phyloP scores from a whole-genome alignment of 2,113 vertebrate genomes.

The Beaufortia kweichowensis region DNA sequence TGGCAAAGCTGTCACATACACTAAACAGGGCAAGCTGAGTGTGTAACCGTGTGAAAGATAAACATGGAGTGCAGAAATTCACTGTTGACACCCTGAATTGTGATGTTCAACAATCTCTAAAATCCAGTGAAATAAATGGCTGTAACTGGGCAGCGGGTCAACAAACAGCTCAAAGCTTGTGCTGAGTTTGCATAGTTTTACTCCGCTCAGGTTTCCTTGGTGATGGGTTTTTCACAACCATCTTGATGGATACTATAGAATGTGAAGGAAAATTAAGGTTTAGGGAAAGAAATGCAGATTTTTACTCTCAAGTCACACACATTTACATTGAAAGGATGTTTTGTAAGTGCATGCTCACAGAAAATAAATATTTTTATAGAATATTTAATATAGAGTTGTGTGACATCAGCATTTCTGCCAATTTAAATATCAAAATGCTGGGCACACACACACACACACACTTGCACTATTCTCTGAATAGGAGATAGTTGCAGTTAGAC shows the following conservation, averaged over 20 bases:
- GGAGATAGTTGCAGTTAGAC: background rate
- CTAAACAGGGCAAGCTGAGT: background rate
- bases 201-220: background rate
- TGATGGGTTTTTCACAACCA: background rate
- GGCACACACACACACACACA: too few species aligned
- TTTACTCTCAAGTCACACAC: background rate
- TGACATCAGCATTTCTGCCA: background rate
- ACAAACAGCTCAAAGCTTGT: slow-evolving; percentile 19
- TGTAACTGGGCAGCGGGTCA: background rate
- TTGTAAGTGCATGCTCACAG: background rate
- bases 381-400: background rate
- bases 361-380: background rate
- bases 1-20: background rate
- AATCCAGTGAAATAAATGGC: background rate
- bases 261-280: background rate
- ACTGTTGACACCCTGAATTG: background rate
- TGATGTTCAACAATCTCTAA: background rate
- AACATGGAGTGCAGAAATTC: background rate
- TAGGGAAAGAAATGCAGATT: slow-evolving; percentile 10
- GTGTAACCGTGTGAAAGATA: background rate
- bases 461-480: background rate
- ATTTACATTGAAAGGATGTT: background rate
- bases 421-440: background rate
- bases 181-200: slow-evolving; percentile 34
- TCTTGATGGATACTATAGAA: slow-evolving; percentile 1